Percentiles rank a stretch among this genome's conserved stretches.
phyloP scores from a whole-genome alignment of 2,113 vertebrate genomes.

The Planiliza haematocheilus region DNA sequence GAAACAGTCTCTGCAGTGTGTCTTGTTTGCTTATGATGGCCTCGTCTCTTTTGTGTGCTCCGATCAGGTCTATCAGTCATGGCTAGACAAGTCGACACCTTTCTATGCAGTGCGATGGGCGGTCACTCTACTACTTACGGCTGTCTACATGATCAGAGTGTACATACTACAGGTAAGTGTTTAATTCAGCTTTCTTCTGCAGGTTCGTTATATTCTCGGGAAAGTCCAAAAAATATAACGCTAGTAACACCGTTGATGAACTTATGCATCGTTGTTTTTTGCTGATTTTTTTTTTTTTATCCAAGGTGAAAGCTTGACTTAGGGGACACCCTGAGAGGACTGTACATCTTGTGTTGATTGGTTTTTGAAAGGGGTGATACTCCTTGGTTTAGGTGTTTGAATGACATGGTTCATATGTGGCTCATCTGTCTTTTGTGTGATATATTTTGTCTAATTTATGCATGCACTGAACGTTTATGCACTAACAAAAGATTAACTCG shows the following conservation, averaged over 20 bases:
- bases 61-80: conserved; percentile 95
- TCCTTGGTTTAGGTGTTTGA: too few relatives aligned
- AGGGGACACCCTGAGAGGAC: too few relatives aligned
- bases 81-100: conserved; percentile 98
- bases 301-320: conserved; percentile 10
- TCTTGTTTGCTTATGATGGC: background rate
- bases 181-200: background rate
- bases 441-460: background rate
- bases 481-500: background rate
- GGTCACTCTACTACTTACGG: conserved; percentile 90
- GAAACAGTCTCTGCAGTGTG: background rate
- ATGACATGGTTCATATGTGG: too few relatives aligned
- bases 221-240: background rate
- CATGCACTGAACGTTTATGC: too few relatives aligned
- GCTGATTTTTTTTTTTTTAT: conserved; percentile 19
- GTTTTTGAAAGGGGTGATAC: too few relatives aligned
- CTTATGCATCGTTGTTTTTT: background rate
- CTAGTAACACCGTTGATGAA: background rate
- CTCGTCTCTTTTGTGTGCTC: background rate
- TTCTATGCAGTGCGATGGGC: conserved; percentile 93
- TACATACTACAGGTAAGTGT: conserved; percentile 94
- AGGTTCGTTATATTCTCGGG: background rate
- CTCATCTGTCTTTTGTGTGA: too few relatives aligned
- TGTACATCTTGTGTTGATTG: too few relatives aligned
- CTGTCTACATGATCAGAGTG: conserved; percentile 97